Conservation (phyloP, 2,888 invertebrate genomes). For the Rhodophaea formosa region DNA sequence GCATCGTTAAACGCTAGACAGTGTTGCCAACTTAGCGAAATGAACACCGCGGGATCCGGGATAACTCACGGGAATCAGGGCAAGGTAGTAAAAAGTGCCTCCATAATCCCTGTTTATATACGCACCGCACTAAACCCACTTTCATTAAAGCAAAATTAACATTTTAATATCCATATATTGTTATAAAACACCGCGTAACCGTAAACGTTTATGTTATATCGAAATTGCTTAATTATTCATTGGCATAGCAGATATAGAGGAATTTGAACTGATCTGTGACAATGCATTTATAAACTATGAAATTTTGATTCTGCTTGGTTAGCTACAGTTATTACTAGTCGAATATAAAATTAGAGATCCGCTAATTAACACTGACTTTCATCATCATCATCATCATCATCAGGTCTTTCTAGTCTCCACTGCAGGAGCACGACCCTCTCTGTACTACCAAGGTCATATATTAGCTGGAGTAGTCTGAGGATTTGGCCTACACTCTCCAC, state of each 20-base stretch:
- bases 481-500: no score
- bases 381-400: no score
- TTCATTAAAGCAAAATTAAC: constrained; percentile 78
- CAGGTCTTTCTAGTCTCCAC: no score
- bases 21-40: constrained; percentile 26
- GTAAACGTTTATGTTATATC: constrained; percentile 55
- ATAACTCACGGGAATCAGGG: constrained; percentile 57
- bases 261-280: constrained; percentile 25
- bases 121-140: constrained; percentile 68
- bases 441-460: no score
- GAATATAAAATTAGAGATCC: no score
- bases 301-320: no score
- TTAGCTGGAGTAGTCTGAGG: no score
- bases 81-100: constrained; percentile 66
- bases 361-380: no score
- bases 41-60: constrained; percentile 26
- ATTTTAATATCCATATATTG: constrained; percentile 77
- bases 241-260: constrained; percentile 31
- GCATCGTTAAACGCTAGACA: not conserved
- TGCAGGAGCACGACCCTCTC: no score
- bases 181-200: constrained; percentile 64
- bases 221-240: constrained; percentile 53
- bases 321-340: no score
- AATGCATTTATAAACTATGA: not conserved
- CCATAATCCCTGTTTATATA: constrained; percentile 70